Percentiles rank a stretch among this genome's conserved stretches.
Evolutionary conservation across 2,113 vertebrate species (phyloP).

Genomic region (Phyllostomus discolor): DNA sequence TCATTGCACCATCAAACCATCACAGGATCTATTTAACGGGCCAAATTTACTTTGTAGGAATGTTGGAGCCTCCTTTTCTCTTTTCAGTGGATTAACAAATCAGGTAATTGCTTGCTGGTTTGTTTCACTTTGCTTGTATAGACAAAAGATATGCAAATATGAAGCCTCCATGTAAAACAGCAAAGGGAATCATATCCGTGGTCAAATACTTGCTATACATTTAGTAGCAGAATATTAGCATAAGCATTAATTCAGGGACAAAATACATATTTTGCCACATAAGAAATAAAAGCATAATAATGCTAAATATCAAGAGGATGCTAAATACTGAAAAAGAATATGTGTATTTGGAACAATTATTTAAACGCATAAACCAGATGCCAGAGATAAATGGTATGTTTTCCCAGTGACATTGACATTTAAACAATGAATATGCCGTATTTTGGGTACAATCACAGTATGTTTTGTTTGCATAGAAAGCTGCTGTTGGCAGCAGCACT

Average conservation of each 20-base stretch:
- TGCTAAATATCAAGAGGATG: neutral
- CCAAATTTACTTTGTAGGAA: neutral
- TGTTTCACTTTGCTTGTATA: slow-evolving; percentile 10
- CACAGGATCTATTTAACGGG: neutral
- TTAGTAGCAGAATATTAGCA: slow-evolving; percentile 26
- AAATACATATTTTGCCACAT: neutral
- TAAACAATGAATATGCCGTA: neutral
- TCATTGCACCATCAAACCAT: neutral
- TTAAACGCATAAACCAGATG: neutral
- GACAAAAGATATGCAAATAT: neutral
- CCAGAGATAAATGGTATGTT: neutral
- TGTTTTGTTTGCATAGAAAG: neutral
- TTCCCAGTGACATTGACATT: neutral
- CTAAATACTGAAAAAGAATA: neutral
- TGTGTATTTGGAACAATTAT: neutral
- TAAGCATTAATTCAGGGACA: neutral
- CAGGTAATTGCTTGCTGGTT: neutral
- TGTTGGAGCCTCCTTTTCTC: neutral
- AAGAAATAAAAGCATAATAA: neutral
- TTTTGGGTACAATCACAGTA: neutral
- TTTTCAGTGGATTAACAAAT: slow-evolving; percentile 3
- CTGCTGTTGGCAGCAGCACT: neutral
- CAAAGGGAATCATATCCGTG: neutral
- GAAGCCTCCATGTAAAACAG: neutral
- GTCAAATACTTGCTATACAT: neutral